A percentile compares a stretch with the other conserved stretches of the same genome.
Evolutionary conservation across 2,797 vertebrate genomes (phyloP).

Genomic region (Cynodonichthys magdalenae): DNA sequence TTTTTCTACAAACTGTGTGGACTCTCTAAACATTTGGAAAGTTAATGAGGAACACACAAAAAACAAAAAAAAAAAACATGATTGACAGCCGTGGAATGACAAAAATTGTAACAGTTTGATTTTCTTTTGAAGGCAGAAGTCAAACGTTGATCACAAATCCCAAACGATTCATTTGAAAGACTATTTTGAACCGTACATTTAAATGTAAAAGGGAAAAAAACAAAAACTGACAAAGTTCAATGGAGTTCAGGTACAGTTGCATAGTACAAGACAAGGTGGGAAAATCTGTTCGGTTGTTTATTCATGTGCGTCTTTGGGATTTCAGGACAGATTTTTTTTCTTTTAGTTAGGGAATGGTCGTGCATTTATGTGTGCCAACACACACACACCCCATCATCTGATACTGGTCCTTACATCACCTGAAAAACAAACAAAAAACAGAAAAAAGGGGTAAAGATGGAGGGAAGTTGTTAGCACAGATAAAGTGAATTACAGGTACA

Average conservation of each 20-base stretch:
- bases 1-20: constrained; percentile 18
- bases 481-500: background rate
- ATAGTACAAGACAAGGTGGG: constrained; percentile 93
- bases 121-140: constrained; percentile 73
- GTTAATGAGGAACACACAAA: background rate
- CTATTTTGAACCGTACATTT: constrained; percentile 76
- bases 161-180: constrained; percentile 71
- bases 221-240: constrained; percentile 79
- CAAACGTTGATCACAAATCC: constrained; percentile 78
- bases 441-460: background rate
- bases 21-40: constrained; percentile 38
- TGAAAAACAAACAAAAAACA: constrained; percentile 37
- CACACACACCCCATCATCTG: constrained; percentile 21
- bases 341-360: constrained; percentile 56
- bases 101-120: constrained; percentile 80
- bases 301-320: constrained; percentile 92
- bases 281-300: constrained; percentile 72
- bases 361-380: constrained; percentile 8
- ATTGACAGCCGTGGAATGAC: constrained; percentile 82
- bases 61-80: constrained; percentile 34
- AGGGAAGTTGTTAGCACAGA: background rate
- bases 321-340: constrained; percentile 62
- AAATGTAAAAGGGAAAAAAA: constrained; percentile 86
- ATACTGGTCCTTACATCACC: constrained; percentile 71
- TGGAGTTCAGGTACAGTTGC: constrained; percentile 88